These are phyloP conservation scores for Boulengeromyrus knoepffleri DNA, from an alignment of 2,113 vertebrate species.

Conservation along the genomic window DNA sequence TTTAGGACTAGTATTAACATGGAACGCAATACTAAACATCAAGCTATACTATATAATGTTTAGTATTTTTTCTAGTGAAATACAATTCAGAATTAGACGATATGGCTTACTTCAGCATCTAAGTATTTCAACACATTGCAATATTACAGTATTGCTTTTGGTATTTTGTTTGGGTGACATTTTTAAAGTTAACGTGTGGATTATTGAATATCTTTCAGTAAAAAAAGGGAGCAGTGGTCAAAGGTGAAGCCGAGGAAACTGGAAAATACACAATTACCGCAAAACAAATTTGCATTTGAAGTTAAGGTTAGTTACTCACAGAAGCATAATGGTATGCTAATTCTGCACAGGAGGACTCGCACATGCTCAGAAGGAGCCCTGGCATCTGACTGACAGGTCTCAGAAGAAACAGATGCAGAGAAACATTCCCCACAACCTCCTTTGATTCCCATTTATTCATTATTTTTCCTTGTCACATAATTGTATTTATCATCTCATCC, in stretches of 20 bases:
- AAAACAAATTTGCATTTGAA: background rate
- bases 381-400: background rate
- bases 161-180: background rate
- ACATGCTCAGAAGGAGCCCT: background rate
- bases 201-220: background rate
- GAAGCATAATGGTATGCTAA: background rate
- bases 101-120: background rate
- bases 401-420: background rate
- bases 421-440: background rate
- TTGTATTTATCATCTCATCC: constrained; percentile 9
- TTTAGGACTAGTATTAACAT: background rate
- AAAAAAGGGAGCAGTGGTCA: background rate
- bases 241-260: background rate
- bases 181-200: background rate
- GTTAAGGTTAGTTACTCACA: background rate
- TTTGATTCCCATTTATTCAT: constrained; percentile 10
- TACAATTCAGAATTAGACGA: background rate
- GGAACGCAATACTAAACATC: background rate
- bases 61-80: background rate
- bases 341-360: background rate
- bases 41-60: background rate
- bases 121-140: background rate
- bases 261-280: background rate
- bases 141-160: background rate
- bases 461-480: constrained; percentile 9